Evolutionary conservation across 2,797 vertebrate genomes (phyloP).

Genomic region (Acanthopagrus latus): DNA sequence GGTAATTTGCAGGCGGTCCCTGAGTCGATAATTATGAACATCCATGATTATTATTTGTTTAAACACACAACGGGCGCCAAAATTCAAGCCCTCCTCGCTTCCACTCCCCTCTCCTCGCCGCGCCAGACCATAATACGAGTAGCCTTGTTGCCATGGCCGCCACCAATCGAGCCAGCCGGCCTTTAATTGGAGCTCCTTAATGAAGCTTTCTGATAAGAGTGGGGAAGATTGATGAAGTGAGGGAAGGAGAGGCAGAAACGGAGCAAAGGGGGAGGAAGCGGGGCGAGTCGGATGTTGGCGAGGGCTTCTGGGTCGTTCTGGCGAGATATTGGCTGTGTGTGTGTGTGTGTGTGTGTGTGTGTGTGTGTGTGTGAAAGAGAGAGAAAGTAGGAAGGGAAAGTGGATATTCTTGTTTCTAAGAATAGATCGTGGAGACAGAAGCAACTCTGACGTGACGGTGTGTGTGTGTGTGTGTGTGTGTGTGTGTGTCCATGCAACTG

Average conservation of each 20-base stretch:
- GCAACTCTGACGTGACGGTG: conserved; percentile 56
- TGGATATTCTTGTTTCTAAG: conserved; percentile 72
- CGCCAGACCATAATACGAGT: conserved; percentile 45
- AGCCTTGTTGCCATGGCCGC: conserved; percentile 40
- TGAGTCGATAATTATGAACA: background rate
- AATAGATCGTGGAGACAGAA: conserved; percentile 74
- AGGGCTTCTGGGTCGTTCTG: conserved; percentile 18
- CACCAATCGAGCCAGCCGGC: conserved; percentile 19
- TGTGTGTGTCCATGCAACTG: no score
- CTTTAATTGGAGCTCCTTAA: conserved; percentile 73
- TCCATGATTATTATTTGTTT: background rate
- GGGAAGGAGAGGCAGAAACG: background rate
- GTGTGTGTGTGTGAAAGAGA: conserved; percentile 1
- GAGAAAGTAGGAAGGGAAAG: conserved; percentile 17
- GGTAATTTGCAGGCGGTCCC: background rate
- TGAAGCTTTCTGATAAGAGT: conserved; percentile 58
- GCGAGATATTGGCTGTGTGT: conserved; percentile 14
- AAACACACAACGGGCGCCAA: background rate
- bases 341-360: conserved; percentile 9
- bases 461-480: conserved; percentile 43
- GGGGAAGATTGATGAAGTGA: conserved; percentile 61
- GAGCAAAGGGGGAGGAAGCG: background rate
- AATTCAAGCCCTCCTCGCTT: background rate
- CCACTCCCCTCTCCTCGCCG: background rate
- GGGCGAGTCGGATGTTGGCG: conserved; percentile 32